Evolutionary conservation across 2,113 vertebrate species (phyloP).

Genomic region (Copsychus sechellarum): DNA sequence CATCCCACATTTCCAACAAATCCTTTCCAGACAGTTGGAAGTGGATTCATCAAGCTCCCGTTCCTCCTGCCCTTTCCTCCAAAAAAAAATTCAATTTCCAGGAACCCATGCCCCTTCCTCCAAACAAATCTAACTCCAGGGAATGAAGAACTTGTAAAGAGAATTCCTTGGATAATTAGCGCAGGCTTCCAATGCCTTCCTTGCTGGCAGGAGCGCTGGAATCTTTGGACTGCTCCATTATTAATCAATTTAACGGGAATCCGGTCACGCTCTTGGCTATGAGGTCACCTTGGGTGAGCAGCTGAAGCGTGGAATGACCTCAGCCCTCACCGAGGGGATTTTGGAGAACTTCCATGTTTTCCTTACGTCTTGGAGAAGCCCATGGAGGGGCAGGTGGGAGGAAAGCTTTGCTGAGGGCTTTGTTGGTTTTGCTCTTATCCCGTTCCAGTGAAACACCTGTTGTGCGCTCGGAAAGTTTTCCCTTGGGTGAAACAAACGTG

Average conservation of each 20-base stretch:
- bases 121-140: too few species aligned
- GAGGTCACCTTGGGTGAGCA: slow-evolving; percentile 54
- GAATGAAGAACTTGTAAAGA: not conserved
- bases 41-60: not conserved
- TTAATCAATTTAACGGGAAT: slow-evolving; percentile 46
- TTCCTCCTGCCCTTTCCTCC: not conserved
- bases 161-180: not conserved
- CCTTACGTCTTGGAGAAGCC: not conserved
- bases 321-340: not conserved
- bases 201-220: not conserved
- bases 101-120: too few species aligned
- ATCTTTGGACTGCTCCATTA: not conserved
- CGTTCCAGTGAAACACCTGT: not conserved
- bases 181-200: not conserved
- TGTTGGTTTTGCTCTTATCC: not conserved
- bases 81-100: not conserved
- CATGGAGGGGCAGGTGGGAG: not conserved
- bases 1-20: too few species aligned
- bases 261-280: slow-evolving; percentile 1
- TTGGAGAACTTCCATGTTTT: not conserved
- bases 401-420: not conserved
- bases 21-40: not conserved
- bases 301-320: slow-evolving; percentile 29
- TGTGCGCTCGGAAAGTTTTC: not conserved
- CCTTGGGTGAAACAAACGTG: rapidly evolving